Evolutionary conservation across 2,888 invertebrate species (phyloP), one percentile per base, ranked within the genome.

Genomic region (Hofmannophila pseudospretella): DNA sequence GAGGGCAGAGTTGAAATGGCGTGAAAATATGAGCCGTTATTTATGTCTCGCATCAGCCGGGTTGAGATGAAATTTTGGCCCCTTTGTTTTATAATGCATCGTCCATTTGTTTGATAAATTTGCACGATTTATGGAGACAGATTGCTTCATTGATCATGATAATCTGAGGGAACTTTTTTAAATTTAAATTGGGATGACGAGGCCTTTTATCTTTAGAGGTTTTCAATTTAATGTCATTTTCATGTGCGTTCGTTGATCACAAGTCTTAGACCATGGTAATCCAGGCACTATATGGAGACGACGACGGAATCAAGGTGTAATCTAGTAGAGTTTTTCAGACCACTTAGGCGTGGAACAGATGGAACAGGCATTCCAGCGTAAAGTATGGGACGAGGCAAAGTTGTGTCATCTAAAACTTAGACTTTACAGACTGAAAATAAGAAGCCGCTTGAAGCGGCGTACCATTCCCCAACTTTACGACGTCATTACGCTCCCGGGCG

Each of bases 21-120:
- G 81, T 80, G 82, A 80, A 85, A 85, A 82, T 84, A 84, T 84
- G 74, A 79, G 70, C 66, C 56, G 74, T 81, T 82, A 80, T 85
- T 82, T 82, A 80, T 78, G 77, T 72, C 61, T 49, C 47, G 39
- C 54, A 67, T 71, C 67, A 63, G 50, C 38, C 16, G 26, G 37
- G 34, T 31, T 38, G 57, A 60, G 65, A 68, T 69, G 71, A 66
- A 68, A 69, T 62, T 67, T 69, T 57, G 61, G 56, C 55, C 50
- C 36, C 40, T 39, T 42, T 42, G 42, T 42, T 42, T 42, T 36
- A 39, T 42, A 42, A 37, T 38, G 37, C 44, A 34, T 40, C 44
- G 45, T 43, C 43, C 46, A 56, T 58, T 55, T 51, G 44, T 46
- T 43, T 49, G 44, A 48, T 51, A 49, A 53, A 54, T 52, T 44